A percentile compares a stretch with the other conserved stretches of the same genome.
Evolutionary conservation across 2,113 vertebrate genomes (phyloP).

Genomic region (Halcyon malimbica): DNA sequence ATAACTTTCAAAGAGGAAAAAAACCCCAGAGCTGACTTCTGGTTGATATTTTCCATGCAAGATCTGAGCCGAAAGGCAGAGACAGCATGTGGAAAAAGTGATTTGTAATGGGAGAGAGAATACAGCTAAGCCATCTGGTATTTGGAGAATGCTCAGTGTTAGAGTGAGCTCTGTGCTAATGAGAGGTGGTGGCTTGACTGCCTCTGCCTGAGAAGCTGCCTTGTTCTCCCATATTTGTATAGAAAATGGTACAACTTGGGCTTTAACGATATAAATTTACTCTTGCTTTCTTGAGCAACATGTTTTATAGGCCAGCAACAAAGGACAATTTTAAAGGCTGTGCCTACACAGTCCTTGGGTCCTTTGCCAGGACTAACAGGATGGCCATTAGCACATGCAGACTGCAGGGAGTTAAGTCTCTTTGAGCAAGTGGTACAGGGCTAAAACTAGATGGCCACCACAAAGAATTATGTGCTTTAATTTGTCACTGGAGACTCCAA

Average conservation of each 20-base stretch:
- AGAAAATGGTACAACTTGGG: background rate
- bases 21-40: background rate
- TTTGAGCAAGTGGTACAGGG: background rate
- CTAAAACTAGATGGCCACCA: background rate
- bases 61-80: background rate
- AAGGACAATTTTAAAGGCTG: background rate
- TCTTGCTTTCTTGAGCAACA: background rate
- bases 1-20: background rate
- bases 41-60: background rate
- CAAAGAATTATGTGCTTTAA: background rate
- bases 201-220: background rate
- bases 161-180: background rate
- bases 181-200: constrained; percentile 1
- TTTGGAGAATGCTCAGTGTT: background rate
- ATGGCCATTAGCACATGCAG: background rate
- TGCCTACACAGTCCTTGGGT: background rate
- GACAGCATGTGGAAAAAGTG: constrained; percentile 15
- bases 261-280: background rate
- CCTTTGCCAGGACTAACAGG: background rate
- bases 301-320: background rate
- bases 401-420: background rate
- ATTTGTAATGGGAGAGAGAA: background rate
- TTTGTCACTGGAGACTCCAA: background rate
- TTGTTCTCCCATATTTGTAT: background rate
- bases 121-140: constrained; percentile 20